Base-by-base conservation (phyloP, 2,888 invertebrate species). In the Anthrax anthrax region DNA sequence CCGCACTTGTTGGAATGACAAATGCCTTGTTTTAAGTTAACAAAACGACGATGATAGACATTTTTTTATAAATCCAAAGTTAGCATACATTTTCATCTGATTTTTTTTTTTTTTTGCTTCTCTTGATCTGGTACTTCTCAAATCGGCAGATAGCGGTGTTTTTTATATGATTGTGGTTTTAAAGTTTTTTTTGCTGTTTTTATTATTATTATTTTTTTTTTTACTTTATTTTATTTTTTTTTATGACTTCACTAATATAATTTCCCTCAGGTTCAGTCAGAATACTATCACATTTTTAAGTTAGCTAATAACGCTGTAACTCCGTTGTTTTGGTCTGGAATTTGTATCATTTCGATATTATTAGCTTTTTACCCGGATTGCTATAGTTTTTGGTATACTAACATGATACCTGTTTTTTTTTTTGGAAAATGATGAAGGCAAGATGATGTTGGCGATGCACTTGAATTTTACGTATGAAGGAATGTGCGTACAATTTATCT, bases 1-100 rank as follows among this genome's bases (percentile, higher is more conserved):
- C 44, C 44, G 44, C 44, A 45, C 44, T 40, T 45, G 39, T 39
- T 45, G 34, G 29, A 34, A 45, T 45, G 44, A 45, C 44, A 45
- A 40, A 32, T 32, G 29, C 29, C 29, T 32, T 32, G 12, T 32
- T 32, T 32, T 32, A 12, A 32, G 29, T 32, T 32, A 32, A 32
- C 29, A 32, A 12, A 32, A 32, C 29, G 29, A 32, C 29, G 29
- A 12, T 12, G 12, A 32, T 8, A 32, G 12, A 12, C 29, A 32
- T 32, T 12, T 32, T 32, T 32, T 32, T 23, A 23, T 23, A 8
- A 23, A 6, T 23, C 8, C 23, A 8, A 23, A 23, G 23, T 23
- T 23, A 23, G 23, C 23, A 23, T 8, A 23, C 23, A 23, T 23
- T 23, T 23, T 23, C 8, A 8, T 23, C 4, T 23, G 23, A 23